phyloP scores from a whole-genome alignment of 1,140 invertebrate genomes.

The Linepithema humile region DNA sequence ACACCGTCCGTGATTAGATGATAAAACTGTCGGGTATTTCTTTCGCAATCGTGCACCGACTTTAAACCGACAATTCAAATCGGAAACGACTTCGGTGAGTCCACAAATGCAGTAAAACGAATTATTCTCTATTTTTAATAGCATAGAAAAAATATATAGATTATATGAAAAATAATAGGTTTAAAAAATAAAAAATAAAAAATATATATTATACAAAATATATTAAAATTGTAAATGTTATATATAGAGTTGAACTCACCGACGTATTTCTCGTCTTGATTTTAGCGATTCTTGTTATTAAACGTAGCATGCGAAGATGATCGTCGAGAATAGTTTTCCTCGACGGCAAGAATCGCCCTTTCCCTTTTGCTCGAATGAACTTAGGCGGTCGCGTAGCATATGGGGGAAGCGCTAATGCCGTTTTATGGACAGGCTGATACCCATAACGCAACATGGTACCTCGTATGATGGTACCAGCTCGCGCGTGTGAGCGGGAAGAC shows the following conservation, averaged over 20 bases:
- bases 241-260: too few relatives aligned
- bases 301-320: background rate
- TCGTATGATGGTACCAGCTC: constrained; percentile 27
- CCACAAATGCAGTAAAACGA: too few relatives aligned
- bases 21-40: constrained; percentile 9
- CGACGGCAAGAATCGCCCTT: background rate
- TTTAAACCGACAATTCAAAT: background rate
- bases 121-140: background rate
- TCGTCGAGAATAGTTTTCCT: background rate
- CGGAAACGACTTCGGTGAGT: background rate
- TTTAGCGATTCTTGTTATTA: background rate
- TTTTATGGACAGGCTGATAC: constrained; percentile 80
- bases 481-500: constrained; percentile 16
- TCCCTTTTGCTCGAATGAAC: constrained; percentile 70
- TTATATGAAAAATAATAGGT: too few relatives aligned
- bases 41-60: background rate
- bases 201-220: too few relatives aligned
- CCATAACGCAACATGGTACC: constrained; percentile 80
- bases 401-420: constrained; percentile 81
- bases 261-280: too few relatives aligned
- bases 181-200: too few relatives aligned
- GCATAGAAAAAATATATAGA: background rate
- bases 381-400: constrained; percentile 70
- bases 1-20: constrained; percentile 49
- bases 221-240: too few relatives aligned